Percentiles rank a stretch among this genome's conserved stretches.
Evolutionary conservation across 2,797 vertebrate genomes (phyloP).

Genomic region (Centroberyx gerrardi): DNA sequence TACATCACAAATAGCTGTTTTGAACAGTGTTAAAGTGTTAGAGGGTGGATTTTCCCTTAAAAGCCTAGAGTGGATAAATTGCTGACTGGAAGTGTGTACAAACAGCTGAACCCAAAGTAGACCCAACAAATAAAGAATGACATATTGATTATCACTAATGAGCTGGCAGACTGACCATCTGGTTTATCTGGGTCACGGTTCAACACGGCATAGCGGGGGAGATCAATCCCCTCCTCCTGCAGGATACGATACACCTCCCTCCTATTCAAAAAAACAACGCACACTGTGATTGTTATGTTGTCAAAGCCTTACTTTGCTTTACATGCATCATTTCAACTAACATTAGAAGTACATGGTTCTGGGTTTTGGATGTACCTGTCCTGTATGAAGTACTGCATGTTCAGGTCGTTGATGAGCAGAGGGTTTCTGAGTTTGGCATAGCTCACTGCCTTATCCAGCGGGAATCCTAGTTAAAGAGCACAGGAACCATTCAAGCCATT

Average conservation of each 20-base stretch:
- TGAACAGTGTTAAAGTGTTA: no score
- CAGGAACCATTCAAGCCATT: not conserved
- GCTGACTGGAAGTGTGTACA: not conserved
- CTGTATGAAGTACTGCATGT: conserved; percentile 99
- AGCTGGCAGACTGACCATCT: conserved; percentile 85
- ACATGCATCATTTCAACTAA: not conserved
- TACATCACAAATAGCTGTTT: no score
- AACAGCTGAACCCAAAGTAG: not conserved
- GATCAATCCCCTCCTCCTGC: conserved; percentile 97
- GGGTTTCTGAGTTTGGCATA: conserved; percentile 96
- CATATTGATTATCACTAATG: not conserved
- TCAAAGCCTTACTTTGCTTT: not conserved
- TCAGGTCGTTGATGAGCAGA: conserved; percentile 96
- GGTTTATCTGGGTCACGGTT: conserved; percentile 97
- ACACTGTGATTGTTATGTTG: not conserved
- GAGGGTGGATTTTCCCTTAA: no score
- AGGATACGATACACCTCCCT: conserved; percentile 98
- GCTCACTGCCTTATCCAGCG: conserved; percentile 97
- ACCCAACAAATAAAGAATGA: not conserved
- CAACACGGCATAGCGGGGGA: conserved; percentile 96
- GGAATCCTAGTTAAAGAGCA: conserved; percentile 88
- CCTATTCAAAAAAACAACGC: conserved; percentile 77
- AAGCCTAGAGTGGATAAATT: not conserved
- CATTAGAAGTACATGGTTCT: not conserved
- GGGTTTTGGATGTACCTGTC: conserved; percentile 89